These are phyloP conservation scores for Zaprionus ornatus DNA, from an alignment of 1,140 invertebrate genomes.

Conservation along the genomic window DNA sequence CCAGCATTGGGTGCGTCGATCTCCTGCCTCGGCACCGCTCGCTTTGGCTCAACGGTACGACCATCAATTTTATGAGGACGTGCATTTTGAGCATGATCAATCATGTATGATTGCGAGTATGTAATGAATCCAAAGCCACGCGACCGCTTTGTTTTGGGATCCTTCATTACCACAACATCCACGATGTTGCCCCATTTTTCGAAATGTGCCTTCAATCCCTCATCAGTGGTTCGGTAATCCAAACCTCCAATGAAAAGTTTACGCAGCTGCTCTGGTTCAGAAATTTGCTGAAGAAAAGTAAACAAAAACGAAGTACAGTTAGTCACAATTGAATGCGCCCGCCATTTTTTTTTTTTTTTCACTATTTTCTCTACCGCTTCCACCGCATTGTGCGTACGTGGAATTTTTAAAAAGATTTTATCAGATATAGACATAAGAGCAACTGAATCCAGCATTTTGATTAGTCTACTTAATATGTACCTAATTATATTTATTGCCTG, in stretches of 20 bases:
- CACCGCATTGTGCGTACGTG: conserved; percentile 11
- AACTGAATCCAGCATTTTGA: background rate
- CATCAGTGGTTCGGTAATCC: conserved; percentile 98
- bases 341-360: conserved; percentile 79
- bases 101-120: conserved; percentile 95
- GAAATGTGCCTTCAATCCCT: conserved; percentile 96
- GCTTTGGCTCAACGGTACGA: conserved; percentile 97
- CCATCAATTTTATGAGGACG: conserved; percentile 90
- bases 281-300: conserved; percentile 54
- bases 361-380: conserved; percentile 51
- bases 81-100: conserved; percentile 96
- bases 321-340: conserved; percentile 59
- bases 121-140: conserved; percentile 99
- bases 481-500: background rate
- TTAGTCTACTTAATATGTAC: background rate
- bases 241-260: conserved; percentile 99
- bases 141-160: conserved; percentile 96
- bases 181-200: conserved; percentile 98
- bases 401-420: background rate
- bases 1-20: conserved; percentile 95
- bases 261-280: conserved; percentile 95
- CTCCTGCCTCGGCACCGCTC: conserved; percentile 97
- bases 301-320: conserved; percentile 53
- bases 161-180: conserved; percentile 99
- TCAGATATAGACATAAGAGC: background rate